Base-by-base conservation (phyloP, 2,888 invertebrate genomes). In the Drosophila cognata region DNA sequence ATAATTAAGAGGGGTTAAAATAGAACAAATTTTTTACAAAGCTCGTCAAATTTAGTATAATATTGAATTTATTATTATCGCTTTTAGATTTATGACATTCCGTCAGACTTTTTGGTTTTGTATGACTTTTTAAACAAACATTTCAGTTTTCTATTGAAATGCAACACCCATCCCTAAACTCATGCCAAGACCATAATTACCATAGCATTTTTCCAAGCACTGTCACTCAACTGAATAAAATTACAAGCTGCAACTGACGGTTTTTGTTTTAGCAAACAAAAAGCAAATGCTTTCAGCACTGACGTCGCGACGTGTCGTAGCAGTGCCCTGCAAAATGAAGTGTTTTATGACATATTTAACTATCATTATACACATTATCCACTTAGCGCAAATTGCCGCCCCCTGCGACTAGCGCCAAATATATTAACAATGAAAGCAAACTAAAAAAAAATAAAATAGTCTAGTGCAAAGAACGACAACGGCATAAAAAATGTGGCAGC, bases 341-440 rank as follows among this genome's bases (percentile, higher is more conserved):
- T 87, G 88, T 88, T 87, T 87, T 87, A 87, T 88, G 87, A 87
- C 87, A 87, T 87, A 90, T 90, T 87, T 90, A 90, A 87, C 87
- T 82, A 90, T 82, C 83, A 90, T 90, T 86, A 90, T 90, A 78
- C 82, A 87, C 80, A 90, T 87, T 87, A 87, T 90, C 87, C 87
- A 87, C 87, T 87, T 87, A 89, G 90, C 71, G 80, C 60, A 90
- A 87, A 87, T 87, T 87, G 87, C 90, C 87, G 86, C 90, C 90
- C 87, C 80, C 88, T 82, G 87, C 68, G 73, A 79, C 77, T 74
- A 71, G 79, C 77, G 66, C 74, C 83, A 74, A 79, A 81, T 84
- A 83, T 88, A 85, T 88, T 78, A 89, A 75, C 82, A 72, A 71
- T 72, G 72, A 75, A 69, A 65, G 66, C 52, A 61, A 67, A 74